Evolutionary conservation across 2,797 vertebrate species (phyloP).

Genomic region (Apogon talboti): DNA sequence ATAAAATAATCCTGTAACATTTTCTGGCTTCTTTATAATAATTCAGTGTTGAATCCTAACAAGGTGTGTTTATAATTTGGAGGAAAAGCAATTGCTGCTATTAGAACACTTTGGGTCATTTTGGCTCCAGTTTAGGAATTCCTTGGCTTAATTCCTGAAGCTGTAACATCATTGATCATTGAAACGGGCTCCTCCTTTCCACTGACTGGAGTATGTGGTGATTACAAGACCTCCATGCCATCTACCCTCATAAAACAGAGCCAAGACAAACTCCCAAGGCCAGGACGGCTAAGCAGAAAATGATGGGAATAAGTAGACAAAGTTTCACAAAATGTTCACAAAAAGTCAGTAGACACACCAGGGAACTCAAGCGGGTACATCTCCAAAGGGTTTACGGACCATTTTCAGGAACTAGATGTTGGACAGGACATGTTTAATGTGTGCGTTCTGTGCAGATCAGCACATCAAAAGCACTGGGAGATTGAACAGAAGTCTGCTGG

Average conservation of each 20-base stretch:
- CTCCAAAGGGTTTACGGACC: background rate
- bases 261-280: conserved; percentile 49
- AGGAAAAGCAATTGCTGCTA: background rate
- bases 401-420: background rate
- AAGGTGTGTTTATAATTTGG: conserved; percentile 12
- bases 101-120: conserved; percentile 26
- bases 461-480: background rate
- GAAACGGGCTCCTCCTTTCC: conserved; percentile 27
- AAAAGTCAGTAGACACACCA: conserved; percentile 3
- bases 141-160: conserved; percentile 33
- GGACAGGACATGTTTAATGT: background rate
- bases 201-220: conserved; percentile 20
- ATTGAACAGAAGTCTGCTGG: conserved; percentile 4
- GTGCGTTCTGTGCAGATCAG: too few relatives aligned
- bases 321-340: conserved; percentile 11
- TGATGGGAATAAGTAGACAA: conserved; percentile 32
- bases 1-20: too few relatives aligned
- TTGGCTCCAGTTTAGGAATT: conserved; percentile 29
- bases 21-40: too few relatives aligned
- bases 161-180: conserved; percentile 5
- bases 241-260: conserved; percentile 28
- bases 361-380: background rate
- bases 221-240: conserved; percentile 44
- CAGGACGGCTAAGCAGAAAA: conserved; percentile 41
- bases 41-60: background rate